Base-by-base conservation (phyloP, 2,888 invertebrate species). In the Mamestra brassicae region DNA sequence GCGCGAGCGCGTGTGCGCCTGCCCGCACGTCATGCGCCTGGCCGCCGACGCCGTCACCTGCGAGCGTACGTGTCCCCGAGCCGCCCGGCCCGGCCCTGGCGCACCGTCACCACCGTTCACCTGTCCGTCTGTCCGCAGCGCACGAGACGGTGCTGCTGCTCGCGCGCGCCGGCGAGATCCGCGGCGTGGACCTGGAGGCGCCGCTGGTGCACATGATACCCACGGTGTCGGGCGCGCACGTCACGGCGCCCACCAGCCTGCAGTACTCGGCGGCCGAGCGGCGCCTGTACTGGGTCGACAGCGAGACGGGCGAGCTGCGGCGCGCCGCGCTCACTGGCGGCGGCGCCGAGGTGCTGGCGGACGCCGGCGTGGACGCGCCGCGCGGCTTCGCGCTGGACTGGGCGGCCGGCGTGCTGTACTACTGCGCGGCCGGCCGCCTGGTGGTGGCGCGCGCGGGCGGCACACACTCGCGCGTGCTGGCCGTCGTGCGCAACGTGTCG, bases 11-110 rank as follows among this genome's bases (percentile, higher is more conserved):
- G 97, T 96, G 83, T 99, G 99, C 94, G 98, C 98, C 82, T 99
- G 98, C 91, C 98, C 98, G 36, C 98, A 99, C 95, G 97, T 99
- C 69, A 98, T 98, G 98, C 97, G 98, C 60, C 95, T 99, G 47
- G 97, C 97, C 74, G 83, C 91, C 0, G 98, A 98, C 92, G 95
- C 97, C 73, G 95, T 94, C 86, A 89, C 90, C 47, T 92, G 93
- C 87, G 89, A 91, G 75, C 87, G 92, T 92, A 80, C 62, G 85
- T 74, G 4, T 17, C 98, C 91, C 34, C 95, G 98, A 71, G 91
- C 58, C 97, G 10, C 97, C 97, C 79, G 93, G 54, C 54, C 1
- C 34, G n/a, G 13, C 15, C 58, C 17, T 17, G 4, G 8, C 95
- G 98, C 71, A 91, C 36, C 97, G 10, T 97, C 91, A 17, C 97